Evolutionary conservation across 2,797 vertebrate species (phyloP).

Genomic region (Anguilla pacifica): DNA sequence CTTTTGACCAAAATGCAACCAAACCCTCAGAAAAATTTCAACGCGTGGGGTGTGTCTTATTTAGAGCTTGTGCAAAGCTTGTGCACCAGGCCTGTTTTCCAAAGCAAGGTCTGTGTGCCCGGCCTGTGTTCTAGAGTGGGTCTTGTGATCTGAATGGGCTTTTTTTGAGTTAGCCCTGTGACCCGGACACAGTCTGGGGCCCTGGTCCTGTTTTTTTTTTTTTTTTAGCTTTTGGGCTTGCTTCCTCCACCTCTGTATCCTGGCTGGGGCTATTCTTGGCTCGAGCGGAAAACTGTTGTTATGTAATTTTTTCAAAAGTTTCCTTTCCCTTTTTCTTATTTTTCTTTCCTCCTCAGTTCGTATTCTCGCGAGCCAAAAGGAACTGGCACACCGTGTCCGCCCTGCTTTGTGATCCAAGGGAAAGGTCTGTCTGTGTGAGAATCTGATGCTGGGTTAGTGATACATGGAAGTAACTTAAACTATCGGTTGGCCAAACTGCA

Average conservation of each 20-base stretch:
- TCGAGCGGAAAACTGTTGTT: not conserved
- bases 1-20: not conserved
- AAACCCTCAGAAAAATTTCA: not conserved
- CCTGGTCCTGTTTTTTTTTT: not conserved
- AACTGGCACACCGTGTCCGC: not conserved
- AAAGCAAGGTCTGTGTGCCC: not conserved
- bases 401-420: not conserved
- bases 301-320: not conserved
- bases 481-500: not conserved
- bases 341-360: conserved; percentile 5
- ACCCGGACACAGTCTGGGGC: not conserved
- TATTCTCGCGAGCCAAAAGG: conserved; percentile 6
- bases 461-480: not conserved
- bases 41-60: not conserved
- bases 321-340: not conserved
- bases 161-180: not conserved
- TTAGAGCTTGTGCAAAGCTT: not conserved
- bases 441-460: not conserved
- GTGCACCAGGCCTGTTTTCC: not conserved
- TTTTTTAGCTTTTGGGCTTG: not conserved
- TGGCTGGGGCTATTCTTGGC: conserved; percentile 11
- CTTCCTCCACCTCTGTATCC: not conserved
- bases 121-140: not conserved
- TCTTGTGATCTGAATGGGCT: not conserved
- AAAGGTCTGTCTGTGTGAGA: not conserved